A percentile compares a stretch with the other conserved stretches of the same genome.
Conservation (phyloP, 2,888 invertebrate genomes). For the Trilocha varians region DNA sequence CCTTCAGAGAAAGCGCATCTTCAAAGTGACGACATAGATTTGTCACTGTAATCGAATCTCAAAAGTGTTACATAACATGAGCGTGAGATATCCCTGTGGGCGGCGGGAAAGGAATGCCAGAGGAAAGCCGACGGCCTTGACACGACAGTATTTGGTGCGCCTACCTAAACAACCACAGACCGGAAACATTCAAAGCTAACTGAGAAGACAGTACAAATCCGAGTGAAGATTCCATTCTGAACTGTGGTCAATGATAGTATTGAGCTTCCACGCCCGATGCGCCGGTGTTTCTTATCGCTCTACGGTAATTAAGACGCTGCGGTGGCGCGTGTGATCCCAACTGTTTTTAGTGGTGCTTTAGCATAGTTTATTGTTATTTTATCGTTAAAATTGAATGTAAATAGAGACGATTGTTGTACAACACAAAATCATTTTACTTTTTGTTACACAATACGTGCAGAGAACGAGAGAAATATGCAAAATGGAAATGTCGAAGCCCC, state of each 20-base stretch:
- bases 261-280: conserved; percentile 57
- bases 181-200: conserved; percentile 14
- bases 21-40: conserved; percentile 31
- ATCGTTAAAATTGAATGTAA: conserved; percentile 6
- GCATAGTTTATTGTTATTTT: conserved; percentile 6
- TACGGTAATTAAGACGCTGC: conserved; percentile 49
- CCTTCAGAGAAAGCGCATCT: neutral
- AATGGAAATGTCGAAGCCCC: conserved; percentile 20
- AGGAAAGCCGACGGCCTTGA: conserved; percentile 71
- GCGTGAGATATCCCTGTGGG: conserved; percentile 70
- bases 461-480: conserved; percentile 8
- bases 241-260: conserved; percentile 2
- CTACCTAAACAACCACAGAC: conserved; percentile 43
- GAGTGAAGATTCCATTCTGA: neutral
- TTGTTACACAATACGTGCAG: neutral
- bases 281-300: conserved; percentile 44
- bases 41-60: conserved; percentile 56
- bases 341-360: conserved; percentile 14
- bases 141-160: conserved; percentile 64
- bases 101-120: conserved; percentile 65
- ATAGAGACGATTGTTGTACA: conserved; percentile 2
- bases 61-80: conserved; percentile 57
- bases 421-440: neutral
- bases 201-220: neutral
- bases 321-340: conserved; percentile 27